Evolutionary conservation across 2,888 invertebrate genomes (phyloP).

Genomic region (Tethea ocularis): DNA sequence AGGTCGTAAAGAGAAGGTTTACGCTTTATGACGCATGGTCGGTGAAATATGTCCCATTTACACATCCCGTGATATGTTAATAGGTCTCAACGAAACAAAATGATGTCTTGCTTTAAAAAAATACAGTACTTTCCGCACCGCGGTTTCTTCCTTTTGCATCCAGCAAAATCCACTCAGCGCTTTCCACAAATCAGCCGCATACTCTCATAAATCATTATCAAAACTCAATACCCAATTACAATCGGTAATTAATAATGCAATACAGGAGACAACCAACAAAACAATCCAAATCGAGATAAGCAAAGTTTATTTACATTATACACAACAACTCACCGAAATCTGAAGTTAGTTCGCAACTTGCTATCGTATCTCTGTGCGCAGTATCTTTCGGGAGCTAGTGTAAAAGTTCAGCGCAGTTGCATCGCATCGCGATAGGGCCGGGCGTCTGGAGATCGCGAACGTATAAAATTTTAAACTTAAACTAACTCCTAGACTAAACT

Average conservation of each 20-base stretch:
- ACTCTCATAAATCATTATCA: too few relatives aligned
- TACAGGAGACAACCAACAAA: neutral
- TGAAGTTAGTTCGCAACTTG: conserved; percentile 40
- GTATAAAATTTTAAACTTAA: conserved; percentile 48
- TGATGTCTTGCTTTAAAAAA: too few relatives aligned
- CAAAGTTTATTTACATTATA: conserved; percentile 38
- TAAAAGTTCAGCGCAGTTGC: conserved; percentile 20
- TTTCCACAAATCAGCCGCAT: too few relatives aligned
- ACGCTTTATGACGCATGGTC: too few relatives aligned
- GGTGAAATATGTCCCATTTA: too few relatives aligned
- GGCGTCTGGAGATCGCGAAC: conserved; percentile 31
- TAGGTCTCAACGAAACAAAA: too few relatives aligned
- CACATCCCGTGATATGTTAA: too few relatives aligned
- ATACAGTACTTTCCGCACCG: too few relatives aligned
- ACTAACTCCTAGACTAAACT: conserved; percentile 27
- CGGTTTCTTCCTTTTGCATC: too few relatives aligned
- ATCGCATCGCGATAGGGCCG: conserved; percentile 42
- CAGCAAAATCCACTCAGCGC: too few relatives aligned
- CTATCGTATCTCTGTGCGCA: conserved; percentile 47
- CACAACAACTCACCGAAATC: conserved; percentile 48
- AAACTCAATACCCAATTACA: neutral
- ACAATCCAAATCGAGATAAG: neutral
- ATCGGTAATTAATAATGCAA: neutral
- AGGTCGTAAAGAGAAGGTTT: too few relatives aligned
- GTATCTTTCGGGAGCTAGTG: conserved; percentile 36